Evolutionary conservation across 2,888 invertebrate genomes (phyloP).

Genomic region (Sturmia bella): DNA sequence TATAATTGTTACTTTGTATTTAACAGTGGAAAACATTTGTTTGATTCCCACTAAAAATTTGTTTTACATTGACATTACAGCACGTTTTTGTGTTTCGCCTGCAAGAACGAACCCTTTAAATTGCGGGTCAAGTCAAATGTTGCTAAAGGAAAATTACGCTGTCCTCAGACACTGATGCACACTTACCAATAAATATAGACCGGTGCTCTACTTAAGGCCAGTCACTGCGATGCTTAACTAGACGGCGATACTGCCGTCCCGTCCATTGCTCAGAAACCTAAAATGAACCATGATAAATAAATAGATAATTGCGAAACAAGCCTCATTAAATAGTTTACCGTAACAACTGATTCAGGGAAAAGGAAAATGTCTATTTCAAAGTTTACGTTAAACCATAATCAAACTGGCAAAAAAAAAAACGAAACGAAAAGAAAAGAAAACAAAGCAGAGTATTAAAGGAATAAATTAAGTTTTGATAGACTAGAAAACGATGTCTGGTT

Average conservation of each 20-base stretch:
- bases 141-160: slow-evolving; percentile 62
- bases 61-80: slow-evolving; percentile 58
- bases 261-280: slow-evolving; percentile 10
- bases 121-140: slow-evolving; percentile 68
- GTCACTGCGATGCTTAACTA: slow-evolving; percentile 47
- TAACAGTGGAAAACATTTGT: slow-evolving; percentile 45
- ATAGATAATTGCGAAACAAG: slow-evolving; percentile 69
- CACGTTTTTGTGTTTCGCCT: slow-evolving; percentile 57
- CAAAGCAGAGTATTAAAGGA: slow-evolving; percentile 17
- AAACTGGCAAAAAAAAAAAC: slow-evolving; percentile 30
- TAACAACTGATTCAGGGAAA: slow-evolving; percentile 52
- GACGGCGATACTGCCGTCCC: slow-evolving; percentile 39
- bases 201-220: slow-evolving; percentile 56
- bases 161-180: slow-evolving; percentile 32
- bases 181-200: slow-evolving; percentile 11
- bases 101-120: slow-evolving; percentile 60
- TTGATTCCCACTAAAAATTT: slow-evolving; percentile 62
- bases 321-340: slow-evolving; percentile 69
- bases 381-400: slow-evolving; percentile 56
- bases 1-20: slow-evolving; percentile 6
- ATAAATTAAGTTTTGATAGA: neutral
- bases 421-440: no score
- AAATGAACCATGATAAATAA: slow-evolving; percentile 44
- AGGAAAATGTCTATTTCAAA: slow-evolving; percentile 51
- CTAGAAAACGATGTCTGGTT: no score